phyloP scores from a whole-genome alignment of 1,140 invertebrate species.

The Battus philenor region DNA sequence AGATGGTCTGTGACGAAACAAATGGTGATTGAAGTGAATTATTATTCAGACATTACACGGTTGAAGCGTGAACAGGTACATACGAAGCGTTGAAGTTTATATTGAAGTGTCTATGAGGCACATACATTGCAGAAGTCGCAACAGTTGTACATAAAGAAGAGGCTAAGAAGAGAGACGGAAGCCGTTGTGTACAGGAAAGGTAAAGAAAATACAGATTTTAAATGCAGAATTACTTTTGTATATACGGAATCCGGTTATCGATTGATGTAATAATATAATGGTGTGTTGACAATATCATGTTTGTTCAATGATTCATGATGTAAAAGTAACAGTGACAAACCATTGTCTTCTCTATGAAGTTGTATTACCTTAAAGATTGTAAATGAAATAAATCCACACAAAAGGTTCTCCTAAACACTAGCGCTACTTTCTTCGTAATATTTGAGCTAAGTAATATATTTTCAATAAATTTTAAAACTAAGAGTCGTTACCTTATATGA shows the following conservation, averaged over 20 bases:
- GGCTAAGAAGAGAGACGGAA: slow-evolving; percentile 42
- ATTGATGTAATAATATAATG: slow-evolving; percentile 23
- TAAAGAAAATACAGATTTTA: slow-evolving; percentile 37
- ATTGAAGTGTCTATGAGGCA: slow-evolving; percentile 15
- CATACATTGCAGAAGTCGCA: slow-evolving; percentile 11
- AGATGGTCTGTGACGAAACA: slow-evolving; percentile 19
- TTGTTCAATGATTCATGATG: slow-evolving; percentile 23
- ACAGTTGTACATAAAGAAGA: slow-evolving; percentile 15
- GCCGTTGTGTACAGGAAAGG: slow-evolving; percentile 42
- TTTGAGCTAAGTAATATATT: background rate
- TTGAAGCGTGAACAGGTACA: slow-evolving; percentile 25
- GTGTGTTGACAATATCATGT: slow-evolving; percentile 21
- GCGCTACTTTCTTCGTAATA: slow-evolving; percentile 6
- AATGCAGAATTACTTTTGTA: background rate
- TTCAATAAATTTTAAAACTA: slow-evolving; percentile 5
- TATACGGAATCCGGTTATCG: too few relatives aligned
- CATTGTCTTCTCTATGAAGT: slow-evolving; percentile 23
- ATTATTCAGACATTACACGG: slow-evolving; percentile 11
- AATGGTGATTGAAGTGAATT: slow-evolving; percentile 23
- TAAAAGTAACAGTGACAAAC: slow-evolving; percentile 22
- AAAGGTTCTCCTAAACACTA: slow-evolving; percentile 9
- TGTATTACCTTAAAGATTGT: background rate
- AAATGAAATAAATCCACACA: slow-evolving; percentile 1
- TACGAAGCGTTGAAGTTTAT: slow-evolving; percentile 19
- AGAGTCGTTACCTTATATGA: slow-evolving; percentile 3